Base-by-base conservation (phyloP, 1,140 invertebrate genomes). In the Chrysopa pallens region DNA sequence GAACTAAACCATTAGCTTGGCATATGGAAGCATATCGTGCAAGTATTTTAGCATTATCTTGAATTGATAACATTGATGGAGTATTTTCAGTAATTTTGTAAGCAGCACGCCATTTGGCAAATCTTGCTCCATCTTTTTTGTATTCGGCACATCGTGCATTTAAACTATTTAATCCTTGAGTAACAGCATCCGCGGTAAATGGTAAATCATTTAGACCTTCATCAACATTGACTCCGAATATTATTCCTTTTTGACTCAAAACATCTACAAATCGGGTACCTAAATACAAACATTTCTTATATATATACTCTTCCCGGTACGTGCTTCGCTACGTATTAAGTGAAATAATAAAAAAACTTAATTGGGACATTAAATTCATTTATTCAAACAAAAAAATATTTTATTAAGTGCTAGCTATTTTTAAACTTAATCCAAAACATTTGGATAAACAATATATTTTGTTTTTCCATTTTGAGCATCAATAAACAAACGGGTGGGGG, bases 51-150 rank as follows among this genome's bases (percentile, higher is more conserved):
- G 90, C 91, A 54, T 94, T 96, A 55, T 98, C 92, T 39, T 90
- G 50, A 47, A 97, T 90, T 3, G 91, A 57, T 66, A 84, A 76
- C 64, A 88, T 78, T 38, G 89, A 85, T 1, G 95, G 93, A 1
- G 81, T 90, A 59, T 86, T 77, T 48, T 82, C 76, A 39, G 76
- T 78, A 56, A 99, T 97, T 63, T 96, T 98, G 38, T 98, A 67
- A 1, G 96, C 91, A 62, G 87, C 94, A 53, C 95, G 75, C 95
- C 95, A 98, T 58, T 98, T 98, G 53, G 94, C 93, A 62, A 98
- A 99, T 49, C 93, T 82, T 57, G 89, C 94, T 12, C 95, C 95
- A 54, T 94, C 88, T 60, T 95, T 94, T 62, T 98, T 96, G 73
- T 98, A 99, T 61, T 97, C 84, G 44, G 91, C 87, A 64, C 92